Evolutionary conservation across 1,140 invertebrate species (phyloP).

Genomic region (Listronotus oregonensis): DNA sequence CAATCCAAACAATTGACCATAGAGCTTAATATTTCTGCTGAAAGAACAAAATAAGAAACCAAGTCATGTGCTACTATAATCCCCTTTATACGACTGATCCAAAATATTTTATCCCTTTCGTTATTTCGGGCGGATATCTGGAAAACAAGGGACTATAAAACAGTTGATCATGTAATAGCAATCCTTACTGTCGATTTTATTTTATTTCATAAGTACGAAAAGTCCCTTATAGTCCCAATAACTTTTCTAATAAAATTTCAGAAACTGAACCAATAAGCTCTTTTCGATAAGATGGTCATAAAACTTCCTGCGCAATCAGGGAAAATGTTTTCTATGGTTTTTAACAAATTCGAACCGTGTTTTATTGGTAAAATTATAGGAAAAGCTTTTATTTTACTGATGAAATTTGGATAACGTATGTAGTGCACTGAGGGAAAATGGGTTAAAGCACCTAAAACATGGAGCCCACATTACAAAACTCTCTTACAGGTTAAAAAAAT

Average conservation of each 20-base stretch:
- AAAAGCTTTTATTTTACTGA: too few species aligned
- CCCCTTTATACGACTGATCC: slow-evolving; percentile 17
- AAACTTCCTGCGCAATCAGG: slow-evolving; percentile 17
- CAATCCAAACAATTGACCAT: not conserved
- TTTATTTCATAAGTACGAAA: slow-evolving; percentile 28
- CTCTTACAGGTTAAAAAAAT: too few species aligned
- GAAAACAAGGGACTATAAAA: slow-evolving; percentile 33
- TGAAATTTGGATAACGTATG: too few species aligned
- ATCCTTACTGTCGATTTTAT: slow-evolving; percentile 34
- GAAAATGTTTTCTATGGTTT: slow-evolving; percentile 10
- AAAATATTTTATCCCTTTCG: slow-evolving; percentile 8
- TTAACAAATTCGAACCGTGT: slow-evolving; percentile 1
- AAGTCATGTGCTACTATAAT: slow-evolving; percentile 21
- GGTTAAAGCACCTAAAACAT: too few species aligned
- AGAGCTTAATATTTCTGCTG: not conserved
- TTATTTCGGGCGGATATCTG: slow-evolving; percentile 9
- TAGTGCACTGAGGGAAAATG: too few species aligned
- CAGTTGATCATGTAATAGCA: slow-evolving; percentile 36
- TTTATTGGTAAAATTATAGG: not conserved
- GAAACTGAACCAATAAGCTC: slow-evolving; percentile 25
- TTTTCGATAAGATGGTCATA: slow-evolving; percentile 18
- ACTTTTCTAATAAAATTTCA: slow-evolving; percentile 23
- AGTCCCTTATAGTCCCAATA: slow-evolving; percentile 25
- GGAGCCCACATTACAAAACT: too few species aligned
- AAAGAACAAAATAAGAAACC: slow-evolving; percentile 15